A percentile compares a stretch with the other conserved stretches of the same genome.
These are phyloP conservation scores for Saturnia pavonia DNA, from an alignment of 2,888 invertebrate genomes.

Conservation along the genomic window DNA sequence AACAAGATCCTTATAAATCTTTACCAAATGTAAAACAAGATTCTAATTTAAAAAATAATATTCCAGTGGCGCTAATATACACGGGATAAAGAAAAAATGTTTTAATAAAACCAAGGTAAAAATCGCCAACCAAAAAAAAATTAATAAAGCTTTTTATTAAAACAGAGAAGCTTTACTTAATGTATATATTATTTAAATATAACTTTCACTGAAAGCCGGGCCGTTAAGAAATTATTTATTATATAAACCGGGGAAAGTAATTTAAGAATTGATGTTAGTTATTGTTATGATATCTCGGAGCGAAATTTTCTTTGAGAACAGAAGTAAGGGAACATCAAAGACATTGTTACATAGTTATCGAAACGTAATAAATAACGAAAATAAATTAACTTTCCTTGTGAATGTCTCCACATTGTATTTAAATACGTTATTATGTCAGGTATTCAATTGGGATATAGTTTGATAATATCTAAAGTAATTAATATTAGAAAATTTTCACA, in stretches of 20 bases:
- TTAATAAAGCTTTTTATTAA: background rate
- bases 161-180: background rate
- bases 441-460: background rate
- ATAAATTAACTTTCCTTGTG: background rate
- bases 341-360: background rate
- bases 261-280: background rate
- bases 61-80: background rate
- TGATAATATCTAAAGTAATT: background rate
- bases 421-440: background rate
- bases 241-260: slow-evolving; percentile 3
- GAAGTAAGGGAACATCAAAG: slow-evolving; percentile 1
- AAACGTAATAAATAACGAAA: background rate
- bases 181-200: slow-evolving; percentile 5
- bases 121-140: background rate
- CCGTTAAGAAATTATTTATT: slow-evolving; percentile 6
- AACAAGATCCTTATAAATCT: too few relatives aligned
- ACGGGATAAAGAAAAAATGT: background rate
- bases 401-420: slow-evolving; percentile 1
- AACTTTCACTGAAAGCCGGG: background rate
- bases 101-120: slow-evolving; percentile 4
- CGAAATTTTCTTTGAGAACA: slow-evolving; percentile 4
- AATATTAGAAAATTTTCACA: background rate
- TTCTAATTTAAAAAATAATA: background rate
- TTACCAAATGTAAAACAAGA: background rate
- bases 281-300: background rate